Conservation (phyloP, 30 jellyfish, hydroid and myxozoan species). For the Chrysaora quinquecirrha region DNA sequence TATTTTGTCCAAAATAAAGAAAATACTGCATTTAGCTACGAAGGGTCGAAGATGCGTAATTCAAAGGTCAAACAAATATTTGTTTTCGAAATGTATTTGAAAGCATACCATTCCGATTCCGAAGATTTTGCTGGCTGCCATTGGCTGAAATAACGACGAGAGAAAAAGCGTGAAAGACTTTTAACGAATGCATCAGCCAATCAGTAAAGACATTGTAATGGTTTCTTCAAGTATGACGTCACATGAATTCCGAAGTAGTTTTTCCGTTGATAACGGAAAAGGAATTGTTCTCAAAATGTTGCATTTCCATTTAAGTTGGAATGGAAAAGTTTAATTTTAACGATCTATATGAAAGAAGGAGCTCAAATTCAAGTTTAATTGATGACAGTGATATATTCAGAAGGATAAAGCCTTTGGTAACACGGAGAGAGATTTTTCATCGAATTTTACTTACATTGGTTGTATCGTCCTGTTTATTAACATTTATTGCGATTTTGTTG, state of each 20-base stretch:
- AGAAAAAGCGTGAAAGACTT: too few relatives aligned
- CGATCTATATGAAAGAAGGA: background rate
- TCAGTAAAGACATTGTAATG: background rate
- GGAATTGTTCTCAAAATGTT: too few relatives aligned
- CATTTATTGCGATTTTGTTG: background rate
- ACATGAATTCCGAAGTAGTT: background rate
- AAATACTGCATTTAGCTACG: too few relatives aligned
- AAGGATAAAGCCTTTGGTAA: slow-evolving; percentile 4
- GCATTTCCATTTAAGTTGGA: background rate
- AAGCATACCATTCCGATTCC: too few relatives aligned
- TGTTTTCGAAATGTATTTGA: too few relatives aligned
- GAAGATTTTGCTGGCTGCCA: too few relatives aligned
- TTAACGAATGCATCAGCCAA: too few relatives aligned
- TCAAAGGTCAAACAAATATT: too few relatives aligned
- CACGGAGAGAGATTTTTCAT: slow-evolving; percentile 20
- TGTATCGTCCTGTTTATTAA: slow-evolving; percentile 2
- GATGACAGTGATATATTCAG: slow-evolving; percentile 44
- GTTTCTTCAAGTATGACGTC: background rate
- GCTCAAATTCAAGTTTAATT: slow-evolving; percentile 32
- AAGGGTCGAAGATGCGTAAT: too few relatives aligned
- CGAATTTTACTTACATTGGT: slow-evolving; percentile 2
- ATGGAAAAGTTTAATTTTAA: background rate
- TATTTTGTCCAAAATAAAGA: too few relatives aligned
- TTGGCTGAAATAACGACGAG: too few relatives aligned
- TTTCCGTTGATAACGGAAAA: too few relatives aligned